Base-by-base conservation (phyloP, 2,888 invertebrate genomes). In the Empis stercorea region DNA sequence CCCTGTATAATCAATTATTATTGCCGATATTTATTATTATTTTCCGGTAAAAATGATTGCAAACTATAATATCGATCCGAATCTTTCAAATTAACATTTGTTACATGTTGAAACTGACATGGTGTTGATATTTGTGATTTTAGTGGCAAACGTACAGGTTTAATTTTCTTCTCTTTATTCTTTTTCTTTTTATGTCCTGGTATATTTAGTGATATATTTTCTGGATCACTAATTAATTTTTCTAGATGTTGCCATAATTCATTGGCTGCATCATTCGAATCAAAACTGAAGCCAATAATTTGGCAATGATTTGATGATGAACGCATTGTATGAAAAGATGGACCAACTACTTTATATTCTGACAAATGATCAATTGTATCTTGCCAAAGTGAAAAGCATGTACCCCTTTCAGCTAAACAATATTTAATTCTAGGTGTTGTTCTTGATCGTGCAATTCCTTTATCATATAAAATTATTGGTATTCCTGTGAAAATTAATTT, bases 71-170 rank as follows among this genome's bases (percentile, higher is more conserved):
- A 77, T 54, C 76, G 69, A 47, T 71, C 66, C 51, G 73, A 71
- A 59, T 80, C 80, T 38, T 73, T 73, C 2, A 73, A 68, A 54
- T 80, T 80, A 20, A 84, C 76, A 56, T 77, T 80, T 32, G 81
- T 84, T 49, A 85, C 77, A 63, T 85, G 84, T 54, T 81, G 79
- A 65, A 85, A 85, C 61, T 82, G 82, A 60, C 84, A 84, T 1
- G 85, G 85, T 58, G 79, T 78, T 30, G 84, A 84, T 56, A 85
- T 85, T 63, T 84, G 81, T 50, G 75, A 75, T 65, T 84, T 85
- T 46, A 77, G 76, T 13, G 83, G 83, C 36, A 79, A 65, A 45
- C 73, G 71, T 17, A 68, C 64, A 32, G 72, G 70, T 59, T 76
- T 74, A 40, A 64, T 64, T 30, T 62, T 55, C 50, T 72, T 72